Base-by-base conservation (phyloP, 2,797 vertebrate genomes). In the Falco columbarius region DNA sequence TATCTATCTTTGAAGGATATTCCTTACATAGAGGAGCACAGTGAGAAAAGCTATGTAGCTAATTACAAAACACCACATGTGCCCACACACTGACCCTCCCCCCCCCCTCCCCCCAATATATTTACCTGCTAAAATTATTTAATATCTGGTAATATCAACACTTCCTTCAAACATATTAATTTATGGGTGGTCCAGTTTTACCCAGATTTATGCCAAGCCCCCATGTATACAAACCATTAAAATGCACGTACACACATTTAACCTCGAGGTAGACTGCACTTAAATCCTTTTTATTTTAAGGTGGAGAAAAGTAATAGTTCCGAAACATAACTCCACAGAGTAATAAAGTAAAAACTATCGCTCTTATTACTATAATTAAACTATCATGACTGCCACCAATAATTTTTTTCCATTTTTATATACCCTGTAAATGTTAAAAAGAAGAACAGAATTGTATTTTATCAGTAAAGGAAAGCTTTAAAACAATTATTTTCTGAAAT, bases 311-410 rank as follows among this genome's bases (percentile, higher is more conserved):
- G 73, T 26, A 93, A 61, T 52, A 84, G 62, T 67, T 91, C 47
- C 67, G 81, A 77, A 88, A 70, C 9, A 5, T 38, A 89, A 90
- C 36, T 84, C 23, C 29, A 82, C 8, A 3, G 52, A 90, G 47
- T 34, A 89, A 54, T 59, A 85, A 84, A 82, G 71, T 63, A 88
- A 88, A 95, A 97, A n/a, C 14, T 83, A 81, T 44, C 24, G 7
- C 46, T 96, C 72, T 91, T 94, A 92, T 75, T 86, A 42, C 40
- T 83, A 14, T 59, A 91, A 95, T 95, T 94, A 91, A 92, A 77
- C 52, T 47, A 92, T 73, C 46, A 49, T 23, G 40, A 56, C 59
- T 94, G 70, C 38, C 56, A 90, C 81, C 23, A 70, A 40, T 58
- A 71, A 67, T 11, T 74, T 89, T 91, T 24, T 44, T 8, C 49